Base-by-base conservation (phyloP, 1,140 invertebrate species). In the Aphelinus certus region DNA sequence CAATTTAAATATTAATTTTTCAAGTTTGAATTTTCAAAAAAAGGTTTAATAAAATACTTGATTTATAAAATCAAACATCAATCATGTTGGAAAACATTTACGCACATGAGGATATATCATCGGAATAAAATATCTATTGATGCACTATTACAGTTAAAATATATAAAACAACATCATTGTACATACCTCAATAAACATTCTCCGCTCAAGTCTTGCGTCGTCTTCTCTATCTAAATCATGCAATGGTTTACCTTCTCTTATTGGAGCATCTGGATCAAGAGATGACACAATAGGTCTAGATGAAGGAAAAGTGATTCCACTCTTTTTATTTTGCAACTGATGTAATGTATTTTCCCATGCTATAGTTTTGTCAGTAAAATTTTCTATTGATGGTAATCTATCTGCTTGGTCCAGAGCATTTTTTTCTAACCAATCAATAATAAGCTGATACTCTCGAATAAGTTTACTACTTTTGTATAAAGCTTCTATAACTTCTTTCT, bases 211-310 rank as follows among this genome's bases (percentile, higher is more conserved):
- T 78, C 94, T 89, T 72, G 89, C 88, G 81, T 98, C 96, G 90
- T 98, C 96, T 85, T 97, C 94, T 81, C 90, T 90, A 85, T 99
- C 97, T 65, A 98, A 88, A 82, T 96, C 94, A 87, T 98, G 96
- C 26, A 98, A 87, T 45, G 91, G 91, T 83, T 91, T 93, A 42
- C 92, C 92, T 81, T 97, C 92, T 73, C 96, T 89, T 43, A 92
- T 87, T 0, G 95, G 93, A 51, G 96, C 96, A 92, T 99, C 97
- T n/a, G 97, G 97, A 88, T 99, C 97, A 79, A 98, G 87, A 78
- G 92, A 91, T 9, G 92, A 91, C 0, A 96, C 92, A 65, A 95
- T 88, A 70, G 90, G 88, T 62, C 90, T 86, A 1, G 87, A 86
- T 48, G 89, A 90, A 9, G 81, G 75, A 81, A 92, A 92, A 0